Conservation (phyloP, 2,113 vertebrate species). For the Clinocottus analis region DNA sequence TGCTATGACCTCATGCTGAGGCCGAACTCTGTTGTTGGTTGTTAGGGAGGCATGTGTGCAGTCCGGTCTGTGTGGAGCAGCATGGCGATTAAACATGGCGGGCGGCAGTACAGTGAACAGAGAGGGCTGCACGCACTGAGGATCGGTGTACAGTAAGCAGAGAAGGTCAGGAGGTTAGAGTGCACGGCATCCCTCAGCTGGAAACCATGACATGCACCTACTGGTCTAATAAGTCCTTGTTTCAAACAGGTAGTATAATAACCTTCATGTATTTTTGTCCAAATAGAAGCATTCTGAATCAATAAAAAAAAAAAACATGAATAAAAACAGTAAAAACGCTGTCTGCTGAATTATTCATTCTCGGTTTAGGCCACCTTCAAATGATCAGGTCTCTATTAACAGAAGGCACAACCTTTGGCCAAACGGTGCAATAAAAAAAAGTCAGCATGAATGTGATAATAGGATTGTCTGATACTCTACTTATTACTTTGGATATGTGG, state of each 20-base stretch:
- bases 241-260: background rate
- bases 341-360: constrained; percentile 37
- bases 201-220: background rate
- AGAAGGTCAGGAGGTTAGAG: constrained; percentile 15
- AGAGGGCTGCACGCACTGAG: too few species aligned
- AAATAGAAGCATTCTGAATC: background rate
- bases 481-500: background rate
- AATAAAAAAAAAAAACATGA: too few species aligned
- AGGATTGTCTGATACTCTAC: background rate
- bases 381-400: constrained; percentile 15
- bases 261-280: background rate
- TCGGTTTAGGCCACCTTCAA: constrained; percentile 24
- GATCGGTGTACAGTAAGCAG: constrained; percentile 44
- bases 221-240: background rate
- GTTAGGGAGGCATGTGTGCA: background rate
- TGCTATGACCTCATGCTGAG: constrained; percentile 31
- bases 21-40: constrained; percentile 16
- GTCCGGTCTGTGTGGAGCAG: background rate
- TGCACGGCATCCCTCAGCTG: background rate
- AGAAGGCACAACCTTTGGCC: constrained; percentile 19
- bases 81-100: constrained; percentile 13
- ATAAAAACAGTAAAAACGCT: constrained; percentile 3
- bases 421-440: background rate
- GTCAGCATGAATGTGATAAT: background rate
- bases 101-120: constrained; percentile 38